Evolutionary conservation across 2,797 vertebrate species (phyloP).

Genomic region (Halcyon leucocephala): DNA sequence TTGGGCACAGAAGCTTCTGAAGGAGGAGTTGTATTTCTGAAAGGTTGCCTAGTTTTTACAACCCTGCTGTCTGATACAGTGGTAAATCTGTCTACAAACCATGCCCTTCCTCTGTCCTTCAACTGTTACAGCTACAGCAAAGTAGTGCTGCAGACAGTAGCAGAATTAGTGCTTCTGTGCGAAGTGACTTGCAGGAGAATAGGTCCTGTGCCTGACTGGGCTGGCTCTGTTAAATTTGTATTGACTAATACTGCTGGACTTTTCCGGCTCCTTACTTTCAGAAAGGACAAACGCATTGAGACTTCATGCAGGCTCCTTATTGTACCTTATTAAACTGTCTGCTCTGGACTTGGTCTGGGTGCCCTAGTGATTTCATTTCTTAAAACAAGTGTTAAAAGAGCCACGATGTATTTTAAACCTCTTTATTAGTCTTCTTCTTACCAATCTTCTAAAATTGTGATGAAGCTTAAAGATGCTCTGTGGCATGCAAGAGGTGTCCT

Average conservation of each 20-base stretch:
- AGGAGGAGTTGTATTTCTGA: neutral
- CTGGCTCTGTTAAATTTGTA: neutral
- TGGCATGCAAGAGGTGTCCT: neutral
- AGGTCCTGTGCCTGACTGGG: neutral
- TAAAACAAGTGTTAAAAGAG: neutral
- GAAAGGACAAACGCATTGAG: neutral
- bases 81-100: neutral
- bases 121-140: neutral
- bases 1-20: neutral
- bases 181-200: neutral
- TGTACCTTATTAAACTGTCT: neutral
- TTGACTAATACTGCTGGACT: neutral
- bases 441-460: neutral
- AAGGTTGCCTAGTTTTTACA: neutral
- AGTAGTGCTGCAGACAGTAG: neutral
- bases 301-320: neutral
- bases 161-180: neutral
- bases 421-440: neutral
- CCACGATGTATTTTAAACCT: neutral
- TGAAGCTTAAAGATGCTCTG: neutral
- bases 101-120: neutral
- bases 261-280: neutral
- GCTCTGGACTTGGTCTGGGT: neutral
- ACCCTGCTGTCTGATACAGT: neutral
- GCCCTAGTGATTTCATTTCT: neutral